Base-by-base conservation (phyloP, 2,113 vertebrate genomes). In the Calyptommatus sinebrachiatus region DNA sequence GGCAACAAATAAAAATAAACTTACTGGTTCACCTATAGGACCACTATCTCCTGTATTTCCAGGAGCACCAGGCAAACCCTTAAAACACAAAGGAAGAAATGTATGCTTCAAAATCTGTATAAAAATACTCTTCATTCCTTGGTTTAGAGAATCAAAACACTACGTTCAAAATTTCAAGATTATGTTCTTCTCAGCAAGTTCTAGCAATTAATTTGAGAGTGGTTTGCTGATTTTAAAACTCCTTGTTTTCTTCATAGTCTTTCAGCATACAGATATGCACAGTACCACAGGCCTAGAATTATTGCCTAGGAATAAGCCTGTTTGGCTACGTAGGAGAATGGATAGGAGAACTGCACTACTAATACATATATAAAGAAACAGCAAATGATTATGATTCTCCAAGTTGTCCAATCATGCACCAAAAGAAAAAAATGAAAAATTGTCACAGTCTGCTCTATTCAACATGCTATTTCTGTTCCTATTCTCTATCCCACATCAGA, bases 11-110 rank as follows among this genome's bases (percentile, higher is more conserved):
- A 71, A 18, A 77, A 72, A 89, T 83, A 84, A 84, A 97, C 97
- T 96, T 94, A 99, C 98, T 86, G 95, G 92, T 88, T 97, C 95
- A 87, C 98, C 98, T 3, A 92, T 85, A 78, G 93, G 92, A 76
- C 98, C 98, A 22, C 71, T 92, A 74, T 97, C 97, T 85, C 98
- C 98, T 12, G 82, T 45, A 90, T 88, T 93, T 85, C 98, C 97
- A 1, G 95, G 88, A 73, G 84, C 77, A 76, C 97, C 97, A 83
- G 94, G 80, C 78, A 94, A 93, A 82, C 98, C 98, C 98, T 99
- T 85, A 50, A 85, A 88, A 89, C 5, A 68, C n/a, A 79, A 90
- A 72, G 84, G 89, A 84, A 29, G 9, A 63, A 76, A 80, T 74
- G 73, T 31, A 9, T 83, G 63, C 41, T 83, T 88, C 69, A 81